Evolutionary conservation across 2,797 vertebrate species (phyloP).

Genomic region (Discoglossus pictus): DNA sequence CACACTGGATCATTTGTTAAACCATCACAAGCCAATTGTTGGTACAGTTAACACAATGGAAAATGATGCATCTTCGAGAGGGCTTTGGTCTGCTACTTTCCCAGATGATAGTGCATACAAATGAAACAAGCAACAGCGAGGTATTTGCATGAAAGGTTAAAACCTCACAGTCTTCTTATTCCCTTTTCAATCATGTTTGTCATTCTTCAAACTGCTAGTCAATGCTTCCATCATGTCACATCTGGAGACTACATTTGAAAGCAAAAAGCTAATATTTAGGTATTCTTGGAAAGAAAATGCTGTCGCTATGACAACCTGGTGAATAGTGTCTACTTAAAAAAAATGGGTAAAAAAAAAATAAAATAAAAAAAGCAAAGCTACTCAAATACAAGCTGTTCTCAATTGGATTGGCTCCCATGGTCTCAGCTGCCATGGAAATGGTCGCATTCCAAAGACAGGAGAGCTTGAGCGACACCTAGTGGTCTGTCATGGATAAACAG

Average conservation of each 20-base stretch:
- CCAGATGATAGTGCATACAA: slow-evolving; percentile 49
- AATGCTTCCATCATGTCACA: slow-evolving; percentile 37
- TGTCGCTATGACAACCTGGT: slow-evolving; percentile 45
- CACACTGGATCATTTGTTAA: no score
- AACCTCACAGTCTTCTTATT: slow-evolving; percentile 39
- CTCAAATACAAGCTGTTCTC: slow-evolving; percentile 51
- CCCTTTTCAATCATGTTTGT: slow-evolving; percentile 44
- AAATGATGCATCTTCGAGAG: slow-evolving; percentile 1
- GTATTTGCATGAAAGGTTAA: slow-evolving; percentile 50
- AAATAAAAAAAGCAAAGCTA: slow-evolving; percentile 24
- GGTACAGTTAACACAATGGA: slow-evolving; percentile 3
- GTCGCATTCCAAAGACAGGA: not conserved
- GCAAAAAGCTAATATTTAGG: slow-evolving; percentile 51
- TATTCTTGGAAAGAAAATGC: slow-evolving; percentile 42
- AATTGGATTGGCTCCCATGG: slow-evolving; percentile 40
- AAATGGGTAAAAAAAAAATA: slow-evolving; percentile 17
- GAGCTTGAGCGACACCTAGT: slow-evolving; percentile 38
- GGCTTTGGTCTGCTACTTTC: slow-evolving; percentile 8
- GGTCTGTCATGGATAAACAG: not conserved
- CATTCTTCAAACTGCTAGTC: slow-evolving; percentile 36
- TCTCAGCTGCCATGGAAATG: slow-evolving; percentile 48
- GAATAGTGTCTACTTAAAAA: slow-evolving; percentile 40
- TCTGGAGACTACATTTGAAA: slow-evolving; percentile 43
- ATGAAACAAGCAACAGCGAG: slow-evolving; percentile 28
- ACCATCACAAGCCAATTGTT: not conserved